Evolutionary conservation across 2,797 vertebrate genomes (phyloP), one percentile per base, ranked within the genome.

Genomic region (Vipera ursinii): DNA sequence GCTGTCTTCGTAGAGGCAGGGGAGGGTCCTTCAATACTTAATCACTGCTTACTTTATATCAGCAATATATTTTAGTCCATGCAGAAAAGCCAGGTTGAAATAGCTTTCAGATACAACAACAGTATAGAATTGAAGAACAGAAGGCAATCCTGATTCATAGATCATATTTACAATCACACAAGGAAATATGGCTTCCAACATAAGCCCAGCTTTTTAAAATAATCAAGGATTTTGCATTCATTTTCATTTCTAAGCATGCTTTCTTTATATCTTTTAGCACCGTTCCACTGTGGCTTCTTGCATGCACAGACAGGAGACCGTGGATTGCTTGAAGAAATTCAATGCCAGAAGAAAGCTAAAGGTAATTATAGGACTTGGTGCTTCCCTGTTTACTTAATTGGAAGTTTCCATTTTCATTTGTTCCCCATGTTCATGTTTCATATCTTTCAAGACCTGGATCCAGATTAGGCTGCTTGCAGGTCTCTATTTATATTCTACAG

Each of bases 271-370:
- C 69, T 85, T 88, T 24, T 96, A 99, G 99, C 99, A 99, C 95
- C 99, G 99, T 87, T 99, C 99, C 94, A 99, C 99, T 0, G 99
- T 99, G 97, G 99, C 99, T 0, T 99, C 99, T 91, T 99, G 99
- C 96, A 99, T 99, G 99, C 99, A 99, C 97, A 98, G 99, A 95
- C 99, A 99, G 97, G 99, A 99, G 97, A 99, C 99, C 0, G 99
- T 99, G 85, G 99, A 99, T 95, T 99, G 99, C 96, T 97, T 99
- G 98, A 99, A 99, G 98, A 99, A 99, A 97, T 99, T 99, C 98
- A 99, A 99, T 0, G 99, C 99, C 95, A 98, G 99, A 94, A 98
- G 99, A 95, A 99, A 99, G 97, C 98, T 99, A 95, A 99, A 99
- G 99, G 99, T 99, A 98, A 96, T n/a, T 10, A 1, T 38, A 0